Conservation (phyloP, 2,888 invertebrate genomes). For the Gari tellinella region DNA sequence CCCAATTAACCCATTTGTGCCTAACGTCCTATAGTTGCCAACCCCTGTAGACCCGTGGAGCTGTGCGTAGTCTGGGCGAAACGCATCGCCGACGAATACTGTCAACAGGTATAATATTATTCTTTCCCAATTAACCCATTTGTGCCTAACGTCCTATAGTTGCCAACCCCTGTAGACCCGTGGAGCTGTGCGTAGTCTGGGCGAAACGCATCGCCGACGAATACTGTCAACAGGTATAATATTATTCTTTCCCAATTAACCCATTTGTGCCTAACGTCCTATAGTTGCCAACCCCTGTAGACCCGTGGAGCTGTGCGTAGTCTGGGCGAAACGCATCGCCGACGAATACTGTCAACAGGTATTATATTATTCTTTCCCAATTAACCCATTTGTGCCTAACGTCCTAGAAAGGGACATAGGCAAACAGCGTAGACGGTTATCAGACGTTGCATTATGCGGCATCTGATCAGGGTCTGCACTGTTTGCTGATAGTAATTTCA, state of each 20-base stretch:
- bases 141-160: constrained; percentile 99
- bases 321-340: constrained; percentile 98
- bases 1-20: constrained; percentile 98
- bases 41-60: constrained; percentile 94
- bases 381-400: constrained; percentile 98
- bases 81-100: constrained; percentile 98
- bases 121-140: constrained; percentile 97
- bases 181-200: constrained; percentile 93
- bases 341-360: constrained; percentile 98
- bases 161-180: constrained; percentile 96
- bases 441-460: too few species aligned
- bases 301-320: constrained; percentile 90
- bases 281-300: constrained; percentile 98
- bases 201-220: constrained; percentile 98
- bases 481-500: too few species aligned
- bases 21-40: constrained; percentile 99
- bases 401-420: too few species aligned
- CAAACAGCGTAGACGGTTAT: too few species aligned
- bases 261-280: constrained; percentile 99
- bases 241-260: constrained; percentile 94
- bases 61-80: constrained; percentile 94
- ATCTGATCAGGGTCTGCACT: too few species aligned
- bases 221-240: constrained; percentile 94
- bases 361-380: too few species aligned
- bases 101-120: constrained; percentile 91